Conservation (phyloP, 2,113 vertebrate species). For the Ptilorrhoa leucosticta region DNA sequence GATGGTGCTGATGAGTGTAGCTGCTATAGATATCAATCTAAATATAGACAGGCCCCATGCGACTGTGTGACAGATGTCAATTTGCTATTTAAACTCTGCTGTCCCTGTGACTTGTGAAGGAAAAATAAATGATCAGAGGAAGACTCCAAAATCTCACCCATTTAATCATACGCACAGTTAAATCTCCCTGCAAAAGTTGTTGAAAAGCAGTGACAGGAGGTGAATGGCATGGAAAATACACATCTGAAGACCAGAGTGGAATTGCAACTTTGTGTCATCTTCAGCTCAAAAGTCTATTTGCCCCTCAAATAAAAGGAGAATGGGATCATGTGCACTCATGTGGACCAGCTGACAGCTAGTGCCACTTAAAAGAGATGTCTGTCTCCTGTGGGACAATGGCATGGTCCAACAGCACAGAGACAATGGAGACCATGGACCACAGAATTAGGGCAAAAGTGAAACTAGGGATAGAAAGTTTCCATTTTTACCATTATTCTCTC, state of each 20-base stretch:
- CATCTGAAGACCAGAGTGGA: background rate
- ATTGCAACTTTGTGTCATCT: background rate
- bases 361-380: background rate
- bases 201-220: background rate
- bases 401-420: background rate
- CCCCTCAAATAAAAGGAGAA: background rate
- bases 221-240: background rate
- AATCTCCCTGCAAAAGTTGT: background rate
- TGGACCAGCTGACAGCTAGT: background rate
- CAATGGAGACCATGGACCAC: accelerated
- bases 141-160: background rate
- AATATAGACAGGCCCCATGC: background rate
- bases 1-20: background rate
- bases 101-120: background rate
- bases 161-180: background rate
- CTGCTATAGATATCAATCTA: background rate
- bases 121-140: background rate
- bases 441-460: background rate
- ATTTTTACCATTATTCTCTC: background rate
- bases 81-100: conserved; percentile 18
- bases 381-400: background rate
- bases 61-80: background rate
- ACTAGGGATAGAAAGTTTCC: background rate
- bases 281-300: background rate
- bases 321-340: accelerated